phyloP scores from a whole-genome alignment of 37 sponge, comb jelly and placozoan genomes.

The Aplysina aerophoba region DNA sequence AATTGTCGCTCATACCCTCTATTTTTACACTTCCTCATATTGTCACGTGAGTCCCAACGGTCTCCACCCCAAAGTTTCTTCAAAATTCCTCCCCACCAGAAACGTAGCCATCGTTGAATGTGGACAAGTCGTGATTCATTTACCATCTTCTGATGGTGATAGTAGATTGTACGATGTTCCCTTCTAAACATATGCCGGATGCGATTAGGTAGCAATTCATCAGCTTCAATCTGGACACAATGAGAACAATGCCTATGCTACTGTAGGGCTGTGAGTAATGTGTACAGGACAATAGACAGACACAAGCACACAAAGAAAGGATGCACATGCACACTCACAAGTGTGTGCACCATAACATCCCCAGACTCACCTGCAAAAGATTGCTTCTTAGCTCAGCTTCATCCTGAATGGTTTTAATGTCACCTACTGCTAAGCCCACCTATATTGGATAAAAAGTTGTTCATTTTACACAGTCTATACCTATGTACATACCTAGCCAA shows the following conservation, averaged over 20 bases:
- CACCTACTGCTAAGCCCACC: slow-evolving; percentile 99
- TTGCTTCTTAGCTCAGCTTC: slow-evolving; percentile 81
- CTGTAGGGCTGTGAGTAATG: too few relatives aligned
- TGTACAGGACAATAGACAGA: neutral
- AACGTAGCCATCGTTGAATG: too few relatives aligned
- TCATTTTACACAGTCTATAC: too few relatives aligned
- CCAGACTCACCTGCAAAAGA: too few relatives aligned
- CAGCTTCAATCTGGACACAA: slow-evolving; percentile 66
- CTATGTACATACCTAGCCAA: too few relatives aligned
- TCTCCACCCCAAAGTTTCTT: slow-evolving; percentile 4
- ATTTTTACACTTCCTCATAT: too few relatives aligned
- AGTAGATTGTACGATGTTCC: neutral
- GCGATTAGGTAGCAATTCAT: slow-evolving; percentile 58
- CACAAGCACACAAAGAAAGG: too few relatives aligned
- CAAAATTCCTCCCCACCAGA: too few relatives aligned
- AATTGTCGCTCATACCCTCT: neutral
- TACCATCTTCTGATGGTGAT: too few relatives aligned
- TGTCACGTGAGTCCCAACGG: slow-evolving; percentile 53
- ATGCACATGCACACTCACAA: too few relatives aligned
- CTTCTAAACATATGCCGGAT: slow-evolving; percentile 45
- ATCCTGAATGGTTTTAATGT: slow-evolving; percentile 91
- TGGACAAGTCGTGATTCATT: too few relatives aligned
- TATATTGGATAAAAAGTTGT: slow-evolving; percentile 14
- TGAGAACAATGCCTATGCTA: slow-evolving; percentile 72
- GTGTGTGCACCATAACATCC: too few relatives aligned